These are phyloP conservation scores for Peromyscus aztecus DNA, from an alignment of 2,797 vertebrate species.

Conservation along the genomic window DNA sequence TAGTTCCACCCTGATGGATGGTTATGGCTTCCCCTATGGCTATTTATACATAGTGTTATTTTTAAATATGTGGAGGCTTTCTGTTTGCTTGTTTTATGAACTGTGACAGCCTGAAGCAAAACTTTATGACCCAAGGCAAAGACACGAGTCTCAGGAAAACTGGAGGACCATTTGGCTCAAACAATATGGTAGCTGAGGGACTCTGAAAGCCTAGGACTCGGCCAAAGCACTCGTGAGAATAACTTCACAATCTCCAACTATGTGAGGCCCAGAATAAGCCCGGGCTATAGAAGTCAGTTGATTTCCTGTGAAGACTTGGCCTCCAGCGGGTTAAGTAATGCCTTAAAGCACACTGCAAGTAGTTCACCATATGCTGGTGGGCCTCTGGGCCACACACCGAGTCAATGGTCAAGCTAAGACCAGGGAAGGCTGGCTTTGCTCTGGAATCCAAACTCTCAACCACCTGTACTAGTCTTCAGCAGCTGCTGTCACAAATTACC, in stretches of 20 bases:
- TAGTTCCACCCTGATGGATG: slow-evolving; percentile 11
- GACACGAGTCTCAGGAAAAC: background rate
- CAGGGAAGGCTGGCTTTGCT: background rate
- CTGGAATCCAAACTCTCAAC: background rate
- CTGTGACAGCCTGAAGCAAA: slow-evolving; percentile 28
- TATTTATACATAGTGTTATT: slow-evolving; percentile 12
- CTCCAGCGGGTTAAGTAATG: background rate
- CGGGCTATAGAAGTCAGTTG: background rate
- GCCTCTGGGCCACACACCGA: background rate
- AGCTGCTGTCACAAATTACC: background rate
- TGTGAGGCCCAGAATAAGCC: background rate
- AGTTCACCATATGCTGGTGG: background rate
- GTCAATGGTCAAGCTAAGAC: background rate
- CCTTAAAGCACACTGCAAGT: background rate
- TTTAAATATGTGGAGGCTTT: background rate
- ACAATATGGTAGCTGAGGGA: background rate
- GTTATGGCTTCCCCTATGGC: background rate
- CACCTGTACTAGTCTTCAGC: background rate
- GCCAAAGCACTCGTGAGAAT: background rate
- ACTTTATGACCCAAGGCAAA: background rate
- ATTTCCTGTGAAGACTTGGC: background rate
- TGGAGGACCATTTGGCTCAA: background rate
- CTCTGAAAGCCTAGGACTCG: background rate
- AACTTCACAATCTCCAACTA: background rate
- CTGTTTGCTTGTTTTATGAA: slow-evolving; percentile 38